phyloP scores from a whole-genome alignment of 64 coral and sea anemone species.

The Pocillopora verrucosa region DNA sequence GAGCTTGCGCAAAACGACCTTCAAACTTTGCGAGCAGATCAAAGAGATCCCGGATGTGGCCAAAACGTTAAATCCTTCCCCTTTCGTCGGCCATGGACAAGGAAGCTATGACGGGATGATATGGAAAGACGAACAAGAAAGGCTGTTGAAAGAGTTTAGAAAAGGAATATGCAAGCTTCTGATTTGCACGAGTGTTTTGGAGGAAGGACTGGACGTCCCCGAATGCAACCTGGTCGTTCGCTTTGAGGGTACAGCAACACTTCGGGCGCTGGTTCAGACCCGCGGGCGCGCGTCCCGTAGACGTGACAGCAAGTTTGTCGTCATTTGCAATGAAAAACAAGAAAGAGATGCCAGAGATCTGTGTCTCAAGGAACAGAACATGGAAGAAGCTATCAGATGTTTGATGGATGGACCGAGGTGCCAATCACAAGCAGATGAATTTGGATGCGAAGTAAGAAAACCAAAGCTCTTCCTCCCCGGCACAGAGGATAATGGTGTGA shows the following conservation, averaged over 20 bases:
- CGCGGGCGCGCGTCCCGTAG: conserved; percentile 79
- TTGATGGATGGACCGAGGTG: background rate
- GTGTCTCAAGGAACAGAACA: conserved; percentile 61
- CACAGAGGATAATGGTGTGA: background rate
- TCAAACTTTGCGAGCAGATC: conserved; percentile 73
- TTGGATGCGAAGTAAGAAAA: conserved; percentile 13
- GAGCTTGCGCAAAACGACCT: conserved; percentile 79
- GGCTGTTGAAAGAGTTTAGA: conserved; percentile 67
- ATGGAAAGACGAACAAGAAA: conserved; percentile 88
- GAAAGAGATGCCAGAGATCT: conserved; percentile 52
- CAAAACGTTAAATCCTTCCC: conserved; percentile 62
- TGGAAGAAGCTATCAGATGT: conserved; percentile 67
- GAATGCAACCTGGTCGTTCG: conserved; percentile 91
- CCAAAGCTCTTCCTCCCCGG: background rate
- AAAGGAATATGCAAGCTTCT: conserved; percentile 80
- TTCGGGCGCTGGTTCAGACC: conserved; percentile 75
- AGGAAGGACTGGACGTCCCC: conserved; percentile 95
- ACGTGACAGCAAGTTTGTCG: conserved; percentile 77
- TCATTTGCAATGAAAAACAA: conserved; percentile 61
- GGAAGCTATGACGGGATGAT: conserved; percentile 91
- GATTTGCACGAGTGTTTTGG: conserved; percentile 84
- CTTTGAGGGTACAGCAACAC: conserved; percentile 67
- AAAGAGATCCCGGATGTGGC: conserved; percentile 16
- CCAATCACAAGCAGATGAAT: conserved; percentile 12
- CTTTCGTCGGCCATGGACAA: conserved; percentile 82